These are phyloP conservation scores for Anthopleura sola DNA, from an alignment of 64 coral and sea anemone genomes.

Conservation along the genomic window DNA sequence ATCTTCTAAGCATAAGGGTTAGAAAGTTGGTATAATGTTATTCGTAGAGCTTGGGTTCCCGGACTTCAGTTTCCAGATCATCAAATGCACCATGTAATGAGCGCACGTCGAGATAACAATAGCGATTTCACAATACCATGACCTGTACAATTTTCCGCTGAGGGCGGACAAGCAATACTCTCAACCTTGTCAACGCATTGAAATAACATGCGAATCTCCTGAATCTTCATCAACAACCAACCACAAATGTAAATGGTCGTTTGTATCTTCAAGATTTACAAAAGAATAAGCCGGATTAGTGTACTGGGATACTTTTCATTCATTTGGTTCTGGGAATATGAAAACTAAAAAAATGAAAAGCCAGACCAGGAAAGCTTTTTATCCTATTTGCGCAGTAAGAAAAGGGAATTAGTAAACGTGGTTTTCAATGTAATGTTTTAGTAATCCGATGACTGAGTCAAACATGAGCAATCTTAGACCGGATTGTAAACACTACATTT, in stretches of 20 bases:
- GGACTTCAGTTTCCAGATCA: too few relatives aligned
- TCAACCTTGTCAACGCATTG: neutral
- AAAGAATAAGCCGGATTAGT: too few relatives aligned
- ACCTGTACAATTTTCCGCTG: neutral
- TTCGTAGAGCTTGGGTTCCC: too few relatives aligned
- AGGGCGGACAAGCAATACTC: neutral
- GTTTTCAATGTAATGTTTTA: too few relatives aligned
- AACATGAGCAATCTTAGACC: neutral
- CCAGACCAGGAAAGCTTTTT: neutral
- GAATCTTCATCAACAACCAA: neutral
- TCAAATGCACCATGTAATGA: too few relatives aligned
- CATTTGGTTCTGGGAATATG: neutral
- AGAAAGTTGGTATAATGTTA: too few relatives aligned
- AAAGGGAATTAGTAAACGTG: neutral
- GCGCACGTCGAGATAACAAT: too few relatives aligned
- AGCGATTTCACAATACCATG: too few relatives aligned
- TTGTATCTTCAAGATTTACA: too few relatives aligned
- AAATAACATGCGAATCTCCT: neutral
- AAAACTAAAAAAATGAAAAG: neutral
- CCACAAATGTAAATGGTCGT: too few relatives aligned
- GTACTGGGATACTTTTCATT: neutral
- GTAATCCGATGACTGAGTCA: too few relatives aligned
- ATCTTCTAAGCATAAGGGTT: too few relatives aligned
- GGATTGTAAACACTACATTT: neutral
- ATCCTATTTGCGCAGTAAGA: neutral